Conservation (phyloP, 1,140 invertebrate genomes). For the Gonatopus flavifemur region DNA sequence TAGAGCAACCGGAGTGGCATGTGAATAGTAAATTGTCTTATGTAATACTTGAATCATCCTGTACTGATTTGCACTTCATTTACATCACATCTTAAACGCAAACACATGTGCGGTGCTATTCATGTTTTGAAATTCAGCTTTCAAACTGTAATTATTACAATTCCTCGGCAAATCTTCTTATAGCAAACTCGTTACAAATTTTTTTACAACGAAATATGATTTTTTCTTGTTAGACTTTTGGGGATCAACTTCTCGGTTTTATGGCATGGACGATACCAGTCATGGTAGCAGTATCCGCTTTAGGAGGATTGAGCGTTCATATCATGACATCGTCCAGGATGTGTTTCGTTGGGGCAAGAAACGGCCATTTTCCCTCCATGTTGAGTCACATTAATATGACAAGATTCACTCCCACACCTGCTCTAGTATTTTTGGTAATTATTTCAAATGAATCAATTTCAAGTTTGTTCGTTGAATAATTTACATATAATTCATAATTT, state of each 20-base stretch:
- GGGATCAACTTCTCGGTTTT: constrained; percentile 74
- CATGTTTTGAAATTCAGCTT: too few relatives aligned
- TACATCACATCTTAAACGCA: too few relatives aligned
- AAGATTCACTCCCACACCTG: constrained; percentile 86
- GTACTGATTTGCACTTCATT: too few relatives aligned
- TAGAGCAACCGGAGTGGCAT: too few relatives aligned
- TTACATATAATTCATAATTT: background rate
- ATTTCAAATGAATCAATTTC: background rate
- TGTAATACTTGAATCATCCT: too few relatives aligned
- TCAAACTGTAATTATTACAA: too few relatives aligned
- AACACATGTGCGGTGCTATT: too few relatives aligned
- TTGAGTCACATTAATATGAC: constrained; percentile 86
- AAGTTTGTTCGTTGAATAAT: background rate
- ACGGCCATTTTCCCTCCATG: constrained; percentile 85
- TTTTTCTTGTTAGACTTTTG: constrained; percentile 68
- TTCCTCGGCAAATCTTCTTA: too few relatives aligned
- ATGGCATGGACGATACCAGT: constrained; percentile 87
- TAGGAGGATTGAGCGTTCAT: constrained; percentile 84
- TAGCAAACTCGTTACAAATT: too few relatives aligned
- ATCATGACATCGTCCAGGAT: constrained; percentile 85
- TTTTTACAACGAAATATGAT: too few relatives aligned
- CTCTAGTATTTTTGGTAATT: constrained; percentile 87
- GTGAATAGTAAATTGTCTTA: too few relatives aligned
- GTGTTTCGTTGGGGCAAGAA: constrained; percentile 89
- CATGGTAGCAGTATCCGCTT: constrained; percentile 85